Evolutionary conservation across 2,797 vertebrate genomes (phyloP), one percentile per base, ranked within the genome.

Genomic region (Australoheros facetus): DNA sequence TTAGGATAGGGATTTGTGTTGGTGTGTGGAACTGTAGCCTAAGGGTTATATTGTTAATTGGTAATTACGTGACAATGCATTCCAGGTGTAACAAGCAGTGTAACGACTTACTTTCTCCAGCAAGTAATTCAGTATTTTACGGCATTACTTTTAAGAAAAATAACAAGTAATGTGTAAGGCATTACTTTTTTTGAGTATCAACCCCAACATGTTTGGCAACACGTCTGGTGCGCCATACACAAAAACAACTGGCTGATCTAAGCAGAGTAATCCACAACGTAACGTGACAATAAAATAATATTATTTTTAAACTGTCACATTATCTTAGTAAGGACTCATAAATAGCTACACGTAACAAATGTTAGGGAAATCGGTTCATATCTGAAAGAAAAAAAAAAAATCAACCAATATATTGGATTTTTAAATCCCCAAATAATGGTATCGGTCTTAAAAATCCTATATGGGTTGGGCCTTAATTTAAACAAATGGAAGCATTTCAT

Each of bases 401-500:
- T 48, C 23, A 21, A 23, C 45, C 62, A 28, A 66, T 28, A 66
- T 66, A 66, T 19, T 48, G 62, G 62, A 28, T 48, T 48, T 66
- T 66, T 48, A 66, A 66, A 30, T 66, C 17, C 42, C 16, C 42
- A 66, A 48, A 48, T 48, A 66, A 28, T 23, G 19, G 62, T 30
- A 66, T 48, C 19, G 12, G 45, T 66, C 62, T 48, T 66, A 48
- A 48, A 42, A 66, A 30, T 48, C 10, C 62, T 66, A 28, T 42
- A 42, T 48, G 3, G 17, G 16, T 42, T 48, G 16, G 62, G 23
- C 26, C 48, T 48, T 66, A 66, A 48, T 48, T 51, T 54, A 58
- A 79, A 80, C 69, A 64, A 21, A 87, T 85, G 26, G 82, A 80
- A 83, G 53, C 34, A 74, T 42, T 74, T 62, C 45, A 58, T 59